Percentiles rank a stretch among this genome's conserved stretches.
Conservation (phyloP, 2,113 vertebrate species). For the Lophura nycthemera region DNA sequence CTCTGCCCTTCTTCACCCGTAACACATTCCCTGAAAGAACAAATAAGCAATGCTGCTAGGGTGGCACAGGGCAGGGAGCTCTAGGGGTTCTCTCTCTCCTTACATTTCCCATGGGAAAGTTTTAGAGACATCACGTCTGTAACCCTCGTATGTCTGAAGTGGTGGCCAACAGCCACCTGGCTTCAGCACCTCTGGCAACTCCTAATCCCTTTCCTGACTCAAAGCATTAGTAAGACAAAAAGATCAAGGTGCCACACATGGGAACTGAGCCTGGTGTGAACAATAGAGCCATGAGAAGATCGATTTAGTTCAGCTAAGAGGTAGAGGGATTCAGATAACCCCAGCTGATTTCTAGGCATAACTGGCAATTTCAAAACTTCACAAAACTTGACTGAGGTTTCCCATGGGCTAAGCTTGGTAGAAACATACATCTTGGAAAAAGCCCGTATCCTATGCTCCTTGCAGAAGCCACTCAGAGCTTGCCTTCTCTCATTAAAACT, state of each 20-base stretch:
- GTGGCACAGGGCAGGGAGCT: not conserved
- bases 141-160: not conserved
- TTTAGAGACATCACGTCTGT: not conserved
- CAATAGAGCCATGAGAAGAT: not conserved
- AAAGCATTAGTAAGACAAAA: not conserved
- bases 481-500: accelerated
- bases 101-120: not conserved
- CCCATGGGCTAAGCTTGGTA: not conserved
- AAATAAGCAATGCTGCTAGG: not conserved
- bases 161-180: not conserved
- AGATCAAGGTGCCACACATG: not conserved
- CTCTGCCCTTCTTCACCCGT: not conserved
- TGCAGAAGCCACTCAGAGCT: not conserved
- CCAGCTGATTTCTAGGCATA: not conserved
- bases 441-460: accelerated
- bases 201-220: not conserved
- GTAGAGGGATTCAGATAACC: not conserved
- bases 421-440: not conserved
- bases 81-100: not conserved
- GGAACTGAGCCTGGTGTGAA: not conserved
- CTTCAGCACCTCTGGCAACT: not conserved
- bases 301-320: not conserved
- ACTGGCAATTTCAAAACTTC: not conserved
- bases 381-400: accelerated
- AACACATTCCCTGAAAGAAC: not conserved